A percentile compares a stretch with the other conserved stretches of the same genome.
Conservation (phyloP, 2,113 vertebrate species). For the Gorsachius goisagi region DNA sequence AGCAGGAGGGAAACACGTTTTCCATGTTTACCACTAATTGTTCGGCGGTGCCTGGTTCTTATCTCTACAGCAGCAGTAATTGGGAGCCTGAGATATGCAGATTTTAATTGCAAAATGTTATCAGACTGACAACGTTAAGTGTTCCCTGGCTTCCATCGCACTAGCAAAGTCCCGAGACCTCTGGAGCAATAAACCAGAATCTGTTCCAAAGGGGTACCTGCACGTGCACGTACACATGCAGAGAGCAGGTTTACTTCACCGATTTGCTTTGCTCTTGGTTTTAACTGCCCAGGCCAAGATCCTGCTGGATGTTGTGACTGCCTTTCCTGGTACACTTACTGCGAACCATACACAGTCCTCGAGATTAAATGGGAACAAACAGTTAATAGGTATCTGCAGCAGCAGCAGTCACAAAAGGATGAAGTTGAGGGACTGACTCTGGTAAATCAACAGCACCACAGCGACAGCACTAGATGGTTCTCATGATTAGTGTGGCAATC, state of each 20-base stretch:
- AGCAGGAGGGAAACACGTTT: not conserved
- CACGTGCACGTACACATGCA: not conserved
- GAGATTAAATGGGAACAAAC: not conserved
- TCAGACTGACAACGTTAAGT: not conserved
- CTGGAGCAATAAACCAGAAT: not conserved
- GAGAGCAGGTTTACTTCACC: not conserved
- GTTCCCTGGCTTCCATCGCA: not conserved
- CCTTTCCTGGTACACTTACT: not conserved
- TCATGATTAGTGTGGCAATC: constrained; percentile 53
- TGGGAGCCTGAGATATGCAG: not conserved
- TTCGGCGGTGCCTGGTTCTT: not conserved
- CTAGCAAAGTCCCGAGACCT: not conserved
- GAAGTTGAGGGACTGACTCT: constrained; percentile 22
- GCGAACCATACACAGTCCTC: not conserved
- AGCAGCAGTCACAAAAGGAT: constrained; percentile 30
- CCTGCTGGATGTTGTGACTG: not conserved
- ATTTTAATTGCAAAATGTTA: not conserved
- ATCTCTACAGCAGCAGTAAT: not conserved
- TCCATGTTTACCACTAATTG: not conserved
- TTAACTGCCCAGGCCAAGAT: not conserved
- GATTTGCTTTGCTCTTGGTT: not conserved
- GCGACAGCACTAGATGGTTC: not conserved
- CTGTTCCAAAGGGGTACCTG: not conserved
- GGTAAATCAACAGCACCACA: constrained; percentile 43
- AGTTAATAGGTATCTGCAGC: constrained; percentile 38